Base-by-base conservation (phyloP, 2,113 vertebrate genomes). In the Erythrocebus patas region DNA sequence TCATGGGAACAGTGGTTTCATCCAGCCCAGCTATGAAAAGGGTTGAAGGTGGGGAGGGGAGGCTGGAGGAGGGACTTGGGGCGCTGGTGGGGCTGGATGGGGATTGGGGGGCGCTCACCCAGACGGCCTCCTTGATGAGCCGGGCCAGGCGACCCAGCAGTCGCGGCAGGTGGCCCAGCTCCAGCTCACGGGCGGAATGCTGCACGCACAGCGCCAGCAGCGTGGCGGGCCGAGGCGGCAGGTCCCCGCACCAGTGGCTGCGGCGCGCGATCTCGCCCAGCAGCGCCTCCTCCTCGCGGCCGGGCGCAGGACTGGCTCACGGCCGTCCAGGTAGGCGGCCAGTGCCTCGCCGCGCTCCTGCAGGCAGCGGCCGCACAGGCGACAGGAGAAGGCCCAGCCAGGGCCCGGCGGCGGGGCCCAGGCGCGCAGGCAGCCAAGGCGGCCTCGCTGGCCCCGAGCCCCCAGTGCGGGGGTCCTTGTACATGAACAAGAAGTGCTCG, bases 141-240 rank as follows among this genome's bases (percentile, higher is more conserved):
- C 99, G 99, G 95, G 99, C 99, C 68, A 99, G 99, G 96, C 99
- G 99, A 70, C 99, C 98, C 85, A 99, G 97, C 83, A 99, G 98
- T 80, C 99, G 99, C 5, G 99, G 99, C 76, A 99, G 99, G 96
- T 99, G 99, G 81, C 99, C 98, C 45, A 99, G 99, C 92, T 99
- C 99, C 96, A 99, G 98, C 95, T 99, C 99, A 96, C 99, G 99
- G 84, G 99, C 99, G 2, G 99, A 99, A 43, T 99, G 99, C 96
- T 99, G 99, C 96, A 99, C 99, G 98, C 99, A 99, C 96, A 99
- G 98, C 78, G 99, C 99, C 86, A 99, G 98, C 96, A 99, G 99
- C 92, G 99, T 99, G 52, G 99, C 99, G 1, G 99, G 99, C 52
- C 99, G 98, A 0, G 97, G 96, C 0, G 98, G 98, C 97, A 99